A percentile compares a stretch with the other conserved stretches of the same genome.
Conservation (phyloP, 2,113 vertebrate genomes). For the Proteles cristata region DNA sequence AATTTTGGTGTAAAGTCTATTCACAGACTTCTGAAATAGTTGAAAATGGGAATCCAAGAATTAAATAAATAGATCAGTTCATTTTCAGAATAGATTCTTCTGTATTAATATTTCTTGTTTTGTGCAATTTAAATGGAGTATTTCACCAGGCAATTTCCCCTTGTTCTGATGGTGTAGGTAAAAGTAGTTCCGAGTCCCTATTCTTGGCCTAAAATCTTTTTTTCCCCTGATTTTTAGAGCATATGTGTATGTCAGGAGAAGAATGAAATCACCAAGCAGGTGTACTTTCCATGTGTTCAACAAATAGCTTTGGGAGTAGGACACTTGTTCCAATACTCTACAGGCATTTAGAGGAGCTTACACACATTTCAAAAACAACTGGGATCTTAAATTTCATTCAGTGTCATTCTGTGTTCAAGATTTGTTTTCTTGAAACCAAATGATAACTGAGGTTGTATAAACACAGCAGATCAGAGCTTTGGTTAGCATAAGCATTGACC, state of each 20-base stretch:
- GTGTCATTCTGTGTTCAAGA: not conserved
- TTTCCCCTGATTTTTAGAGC: not conserved
- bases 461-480: no score
- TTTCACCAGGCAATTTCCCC: not conserved
- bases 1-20: not conserved
- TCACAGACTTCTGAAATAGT: not conserved
- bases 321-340: not conserved
- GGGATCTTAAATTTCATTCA: not conserved
- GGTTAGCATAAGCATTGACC: not conserved
- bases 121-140: not conserved
- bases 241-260: not conserved
- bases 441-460: not conserved
- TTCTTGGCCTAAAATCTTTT: not conserved
- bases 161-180: not conserved
- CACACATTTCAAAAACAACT: not conserved
- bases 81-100: not conserved
- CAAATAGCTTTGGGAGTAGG: not conserved
- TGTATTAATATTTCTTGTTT: not conserved
- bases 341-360: not conserved
- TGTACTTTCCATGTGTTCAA: not conserved
- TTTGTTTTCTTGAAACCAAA: not conserved
- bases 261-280: not conserved
- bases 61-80: not conserved
- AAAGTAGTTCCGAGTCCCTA: not conserved
- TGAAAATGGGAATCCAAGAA: not conserved